phyloP scores from a whole-genome alignment of 1,140 invertebrate genomes.

The Papilio machaon region DNA sequence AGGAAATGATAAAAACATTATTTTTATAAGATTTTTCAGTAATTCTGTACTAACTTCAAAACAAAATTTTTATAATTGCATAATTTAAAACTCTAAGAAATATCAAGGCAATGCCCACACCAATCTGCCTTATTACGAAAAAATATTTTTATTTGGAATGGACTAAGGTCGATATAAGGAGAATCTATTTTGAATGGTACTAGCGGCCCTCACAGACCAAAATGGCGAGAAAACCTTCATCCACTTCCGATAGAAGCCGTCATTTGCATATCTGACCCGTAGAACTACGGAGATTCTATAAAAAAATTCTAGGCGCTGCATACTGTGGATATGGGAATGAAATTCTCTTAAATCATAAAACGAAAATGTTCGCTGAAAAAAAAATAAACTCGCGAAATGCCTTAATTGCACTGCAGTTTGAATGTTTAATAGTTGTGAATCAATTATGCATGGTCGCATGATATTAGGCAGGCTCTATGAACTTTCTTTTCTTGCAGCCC shows the following conservation, averaged over 20 bases:
- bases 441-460: too few relatives aligned
- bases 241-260: slow-evolving; percentile 57
- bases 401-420: not conserved
- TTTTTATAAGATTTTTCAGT: not conserved
- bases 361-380: not conserved
- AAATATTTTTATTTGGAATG: not conserved
- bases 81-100: not conserved
- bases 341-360: not conserved
- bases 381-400: not conserved
- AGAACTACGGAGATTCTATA: slow-evolving; percentile 47
- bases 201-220: slow-evolving; percentile 42
- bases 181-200: slow-evolving; percentile 43
- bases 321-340: not conserved
- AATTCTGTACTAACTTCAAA: not conserved
- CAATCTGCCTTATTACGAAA: not conserved
- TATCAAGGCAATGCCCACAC: not conserved
- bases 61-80: not conserved
- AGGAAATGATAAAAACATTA: not conserved
- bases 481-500: not conserved
- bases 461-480: not conserved
- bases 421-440: too few relatives aligned
- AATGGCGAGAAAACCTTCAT: slow-evolving; percentile 56
- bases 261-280: slow-evolving; percentile 57
- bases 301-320: not conserved
- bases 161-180: slow-evolving; percentile 20